Conservation (phyloP, 2,797 vertebrate genomes). For the Danionella dracula region DNA sequence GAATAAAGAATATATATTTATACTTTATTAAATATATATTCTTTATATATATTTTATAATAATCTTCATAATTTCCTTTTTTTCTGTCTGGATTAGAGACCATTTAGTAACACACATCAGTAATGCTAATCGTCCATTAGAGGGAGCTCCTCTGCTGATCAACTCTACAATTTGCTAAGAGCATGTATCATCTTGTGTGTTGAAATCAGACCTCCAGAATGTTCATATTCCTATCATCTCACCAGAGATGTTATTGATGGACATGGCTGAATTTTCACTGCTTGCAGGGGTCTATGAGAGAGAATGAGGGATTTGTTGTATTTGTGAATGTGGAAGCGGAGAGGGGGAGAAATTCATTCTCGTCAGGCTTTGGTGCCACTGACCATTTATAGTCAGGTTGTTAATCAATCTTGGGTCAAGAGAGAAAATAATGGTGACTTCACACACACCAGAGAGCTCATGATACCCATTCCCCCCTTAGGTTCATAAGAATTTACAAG, state of each 20-base stretch:
- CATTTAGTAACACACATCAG: too few species aligned
- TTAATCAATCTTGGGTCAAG: constrained; percentile 25
- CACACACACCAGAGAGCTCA: neutral
- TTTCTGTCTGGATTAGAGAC: too few species aligned
- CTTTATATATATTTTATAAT: too few species aligned
- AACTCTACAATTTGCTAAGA: neutral
- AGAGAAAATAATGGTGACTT: constrained; percentile 10
- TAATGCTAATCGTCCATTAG: constrained; percentile 50
- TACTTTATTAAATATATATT: too few species aligned
- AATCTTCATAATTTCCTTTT: too few species aligned
- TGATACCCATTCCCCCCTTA: neutral
- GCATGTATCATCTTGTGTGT: neutral
- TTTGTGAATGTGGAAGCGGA: constrained; percentile 26
- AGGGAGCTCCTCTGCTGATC: constrained; percentile 52
- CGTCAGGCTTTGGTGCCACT: constrained; percentile 12
- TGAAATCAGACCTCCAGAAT: neutral
- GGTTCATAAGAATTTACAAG: constrained; percentile 22
- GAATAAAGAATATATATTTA: too few species aligned
- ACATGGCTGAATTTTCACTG: constrained; percentile 2
- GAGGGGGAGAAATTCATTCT: constrained; percentile 14
- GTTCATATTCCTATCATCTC: constrained; percentile 11
- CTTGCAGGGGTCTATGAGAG: neutral
- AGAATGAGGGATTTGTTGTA: constrained; percentile 28
- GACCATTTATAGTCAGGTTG: constrained; percentile 12
- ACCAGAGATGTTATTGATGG: constrained; percentile 1